phyloP scores from a whole-genome alignment of 2,797 vertebrate genomes.

The Amazona ochrocephala region DNA sequence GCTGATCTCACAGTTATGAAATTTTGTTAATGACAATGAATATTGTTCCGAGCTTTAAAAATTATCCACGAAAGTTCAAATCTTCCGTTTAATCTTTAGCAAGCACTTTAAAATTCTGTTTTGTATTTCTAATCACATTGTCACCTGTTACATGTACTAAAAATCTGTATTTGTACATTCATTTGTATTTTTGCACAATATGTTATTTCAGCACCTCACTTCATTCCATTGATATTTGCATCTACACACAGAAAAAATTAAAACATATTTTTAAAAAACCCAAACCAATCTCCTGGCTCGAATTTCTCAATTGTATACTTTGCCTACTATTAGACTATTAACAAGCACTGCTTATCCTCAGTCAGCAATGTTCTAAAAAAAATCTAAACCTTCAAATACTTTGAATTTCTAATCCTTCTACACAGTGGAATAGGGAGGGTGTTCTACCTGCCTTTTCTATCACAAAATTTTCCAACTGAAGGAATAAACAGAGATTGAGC shows the following conservation, averaged over 20 bases:
- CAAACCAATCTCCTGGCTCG: neutral
- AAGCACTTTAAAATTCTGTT: neutral
- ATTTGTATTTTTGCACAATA: neutral
- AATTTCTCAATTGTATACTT: neutral
- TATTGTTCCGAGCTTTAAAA: neutral
- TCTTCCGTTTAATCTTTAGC: neutral
- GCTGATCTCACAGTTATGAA: neutral
- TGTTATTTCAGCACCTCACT: neutral
- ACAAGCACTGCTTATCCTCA: neutral
- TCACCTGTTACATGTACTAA: neutral
- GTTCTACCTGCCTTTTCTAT: neutral
- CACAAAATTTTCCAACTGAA: neutral
- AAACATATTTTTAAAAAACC: rapidly evolving
- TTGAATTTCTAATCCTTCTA: neutral
- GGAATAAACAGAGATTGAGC: neutral
- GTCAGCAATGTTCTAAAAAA: neutral
- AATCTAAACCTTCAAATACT: neutral
- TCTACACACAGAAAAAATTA: neutral
- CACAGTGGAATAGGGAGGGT: neutral
- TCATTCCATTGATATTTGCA: neutral
- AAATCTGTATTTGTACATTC: neutral
- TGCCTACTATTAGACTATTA: neutral
- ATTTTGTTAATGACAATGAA: neutral
- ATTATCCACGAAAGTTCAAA: neutral
- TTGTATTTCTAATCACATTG: neutral